Evolutionary conservation across 2,888 invertebrate genomes (phyloP).

Genomic region (Ophion costatus): DNA sequence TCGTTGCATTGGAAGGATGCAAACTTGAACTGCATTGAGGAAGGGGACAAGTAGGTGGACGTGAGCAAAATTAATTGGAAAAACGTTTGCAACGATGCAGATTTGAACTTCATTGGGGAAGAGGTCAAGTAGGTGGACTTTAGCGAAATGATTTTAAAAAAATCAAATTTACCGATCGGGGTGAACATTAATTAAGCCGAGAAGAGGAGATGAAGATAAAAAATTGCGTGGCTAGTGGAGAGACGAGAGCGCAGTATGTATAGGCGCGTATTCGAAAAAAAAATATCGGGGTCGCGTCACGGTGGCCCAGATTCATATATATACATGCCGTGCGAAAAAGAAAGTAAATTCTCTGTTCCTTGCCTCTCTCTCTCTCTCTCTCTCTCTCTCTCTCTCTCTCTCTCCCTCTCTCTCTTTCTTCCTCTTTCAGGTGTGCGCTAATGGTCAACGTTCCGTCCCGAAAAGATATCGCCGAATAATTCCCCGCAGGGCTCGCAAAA

Average conservation of each 20-base stretch:
- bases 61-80: no score
- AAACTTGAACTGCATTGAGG: no score
- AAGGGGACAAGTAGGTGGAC: no score
- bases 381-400: constrained; percentile 49
- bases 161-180: not conserved
- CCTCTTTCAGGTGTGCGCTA: constrained; percentile 31
- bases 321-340: constrained; percentile 72
- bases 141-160: not conserved
- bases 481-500: constrained; percentile 56
- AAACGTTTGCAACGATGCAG: no score
- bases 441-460: constrained; percentile 45
- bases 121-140: no score
- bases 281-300: constrained; percentile 71
- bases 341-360: constrained; percentile 70
- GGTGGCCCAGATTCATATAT: constrained; percentile 51
- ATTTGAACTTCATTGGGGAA: no score
- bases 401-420: constrained; percentile 52
- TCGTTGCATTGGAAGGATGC: no score
- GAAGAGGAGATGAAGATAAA: constrained; percentile 9
- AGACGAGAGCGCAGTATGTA: constrained; percentile 1
- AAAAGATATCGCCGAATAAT: constrained; percentile 66
- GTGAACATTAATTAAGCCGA: not conserved
- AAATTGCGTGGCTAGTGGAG: not conserved
- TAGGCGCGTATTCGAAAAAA: constrained; percentile 16
- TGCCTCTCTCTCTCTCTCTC: constrained; percentile 30